Evolutionary conservation across 2,888 invertebrate genomes (phyloP).

Genomic region (Agrochola lota): DNA sequence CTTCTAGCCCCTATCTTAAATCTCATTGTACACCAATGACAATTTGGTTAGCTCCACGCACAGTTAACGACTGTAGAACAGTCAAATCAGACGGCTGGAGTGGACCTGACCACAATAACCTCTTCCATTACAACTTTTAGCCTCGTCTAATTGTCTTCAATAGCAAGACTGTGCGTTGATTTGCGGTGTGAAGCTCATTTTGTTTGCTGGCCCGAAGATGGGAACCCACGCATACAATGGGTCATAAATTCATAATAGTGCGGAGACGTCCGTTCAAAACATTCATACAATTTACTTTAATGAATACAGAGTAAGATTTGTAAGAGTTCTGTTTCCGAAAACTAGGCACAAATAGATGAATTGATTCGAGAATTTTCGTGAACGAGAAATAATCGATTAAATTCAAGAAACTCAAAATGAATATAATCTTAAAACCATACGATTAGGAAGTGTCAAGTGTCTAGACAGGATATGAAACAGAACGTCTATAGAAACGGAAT

Average conservation of each 20-base stretch:
- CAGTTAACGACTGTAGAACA: not conserved
- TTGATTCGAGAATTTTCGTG: not conserved
- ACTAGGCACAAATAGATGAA: not conserved
- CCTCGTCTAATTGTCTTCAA: constrained; percentile 16
- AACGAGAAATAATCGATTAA: not conserved
- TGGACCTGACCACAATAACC: constrained; percentile 15
- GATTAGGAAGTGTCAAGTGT: constrained; percentile 8
- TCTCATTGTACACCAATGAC: not conserved
- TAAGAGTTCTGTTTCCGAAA: not conserved
- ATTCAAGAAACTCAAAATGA: not conserved
- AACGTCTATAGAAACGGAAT: constrained; percentile 14
- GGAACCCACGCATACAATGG: constrained; percentile 36
- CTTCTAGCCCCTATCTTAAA: not conserved
- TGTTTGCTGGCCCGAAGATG: constrained; percentile 33
- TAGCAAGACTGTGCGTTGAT: constrained; percentile 27
- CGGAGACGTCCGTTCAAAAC: constrained; percentile 7
- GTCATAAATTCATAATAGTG: constrained; percentile 38
- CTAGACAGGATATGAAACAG: constrained; percentile 20
- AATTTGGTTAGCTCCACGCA: not conserved
- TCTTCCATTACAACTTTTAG: constrained; percentile 1
- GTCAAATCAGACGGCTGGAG: constrained; percentile 5
- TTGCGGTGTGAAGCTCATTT: constrained; percentile 46
- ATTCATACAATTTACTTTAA: not conserved
- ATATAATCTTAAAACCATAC: not conserved
- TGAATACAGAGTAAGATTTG: not conserved